Evolutionary conservation across 2,888 invertebrate genomes (phyloP).

Genomic region (Silvanus unidentatus): DNA sequence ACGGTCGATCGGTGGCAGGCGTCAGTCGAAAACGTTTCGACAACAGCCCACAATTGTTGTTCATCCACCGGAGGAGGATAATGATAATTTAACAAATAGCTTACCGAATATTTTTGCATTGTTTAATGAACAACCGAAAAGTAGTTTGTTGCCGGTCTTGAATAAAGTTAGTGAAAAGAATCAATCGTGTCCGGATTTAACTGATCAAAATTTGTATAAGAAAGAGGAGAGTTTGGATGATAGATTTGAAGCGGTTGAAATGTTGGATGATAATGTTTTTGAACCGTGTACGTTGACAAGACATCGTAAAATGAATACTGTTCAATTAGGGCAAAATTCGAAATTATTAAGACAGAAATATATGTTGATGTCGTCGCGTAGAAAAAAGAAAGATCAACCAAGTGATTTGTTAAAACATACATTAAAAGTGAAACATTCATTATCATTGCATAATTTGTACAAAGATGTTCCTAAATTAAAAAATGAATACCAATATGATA

Average conservation of each 20-base stretch:
- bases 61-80: slow-evolving; percentile 34
- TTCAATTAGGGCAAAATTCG: background rate
- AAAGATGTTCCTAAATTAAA: slow-evolving; percentile 16
- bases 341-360: background rate
- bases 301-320: too few species aligned
- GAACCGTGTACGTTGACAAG: background rate
- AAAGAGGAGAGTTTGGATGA: too few species aligned
- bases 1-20: slow-evolving; percentile 22
- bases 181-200: slow-evolving; percentile 37
- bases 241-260: too few species aligned
- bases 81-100: slow-evolving; percentile 36
- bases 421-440: slow-evolving; percentile 43
- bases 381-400: slow-evolving; percentile 29
- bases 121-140: slow-evolving; percentile 9
- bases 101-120: slow-evolving; percentile 38
- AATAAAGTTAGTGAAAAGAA: slow-evolving; percentile 34
- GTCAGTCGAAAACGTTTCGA: slow-evolving; percentile 37
- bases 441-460: slow-evolving; percentile 42
- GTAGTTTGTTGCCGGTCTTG: slow-evolving; percentile 6
- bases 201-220: slow-evolving; percentile 16
- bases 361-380: background rate
- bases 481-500: slow-evolving; percentile 25
- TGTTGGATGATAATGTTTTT: background rate
- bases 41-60: slow-evolving; percentile 38
- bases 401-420: slow-evolving; percentile 33